Evolutionary conservation across 1,140 invertebrate genomes (phyloP).

Genomic region (Choristoneura fumiferana): DNA sequence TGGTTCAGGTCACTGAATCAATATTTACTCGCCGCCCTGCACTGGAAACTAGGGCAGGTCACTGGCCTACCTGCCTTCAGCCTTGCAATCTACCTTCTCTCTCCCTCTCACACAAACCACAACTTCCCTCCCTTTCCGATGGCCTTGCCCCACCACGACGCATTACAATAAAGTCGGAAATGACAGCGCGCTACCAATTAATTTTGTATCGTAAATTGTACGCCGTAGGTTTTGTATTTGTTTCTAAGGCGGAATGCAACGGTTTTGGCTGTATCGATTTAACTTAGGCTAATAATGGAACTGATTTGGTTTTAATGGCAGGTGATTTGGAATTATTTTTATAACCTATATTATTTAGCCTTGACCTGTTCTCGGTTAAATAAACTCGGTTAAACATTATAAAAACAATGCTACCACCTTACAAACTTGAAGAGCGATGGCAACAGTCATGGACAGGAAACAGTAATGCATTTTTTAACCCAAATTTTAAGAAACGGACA

Average conservation of each 20-base stretch:
- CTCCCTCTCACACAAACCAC: slow-evolving; percentile 21
- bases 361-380: too few relatives aligned
- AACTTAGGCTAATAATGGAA: slow-evolving; percentile 24
- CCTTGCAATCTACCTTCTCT: slow-evolving; percentile 63
- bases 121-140: slow-evolving; percentile 37
- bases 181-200: slow-evolving; percentile 50
- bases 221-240: slow-evolving; percentile 23
- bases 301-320: slow-evolving; percentile 40
- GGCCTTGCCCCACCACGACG: slow-evolving; percentile 59
- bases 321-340: slow-evolving; percentile 23
- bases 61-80: slow-evolving; percentile 66
- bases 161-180: slow-evolving; percentile 68
- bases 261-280: slow-evolving; percentile 36
- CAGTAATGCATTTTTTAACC: too few relatives aligned
- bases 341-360: slow-evolving; percentile 40
- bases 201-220: slow-evolving; percentile 51
- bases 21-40: slow-evolving; percentile 69
- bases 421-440: too few relatives aligned
- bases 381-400: too few relatives aligned
- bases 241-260: slow-evolving; percentile 13
- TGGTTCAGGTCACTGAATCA: slow-evolving; percentile 63
- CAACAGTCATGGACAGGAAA: too few relatives aligned
- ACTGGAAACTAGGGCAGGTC: slow-evolving; percentile 68
- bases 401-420: too few relatives aligned
- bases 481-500: too few relatives aligned